phyloP scores from a whole-genome alignment of 2,888 invertebrate species.

The Embidobia sp. region DNA sequence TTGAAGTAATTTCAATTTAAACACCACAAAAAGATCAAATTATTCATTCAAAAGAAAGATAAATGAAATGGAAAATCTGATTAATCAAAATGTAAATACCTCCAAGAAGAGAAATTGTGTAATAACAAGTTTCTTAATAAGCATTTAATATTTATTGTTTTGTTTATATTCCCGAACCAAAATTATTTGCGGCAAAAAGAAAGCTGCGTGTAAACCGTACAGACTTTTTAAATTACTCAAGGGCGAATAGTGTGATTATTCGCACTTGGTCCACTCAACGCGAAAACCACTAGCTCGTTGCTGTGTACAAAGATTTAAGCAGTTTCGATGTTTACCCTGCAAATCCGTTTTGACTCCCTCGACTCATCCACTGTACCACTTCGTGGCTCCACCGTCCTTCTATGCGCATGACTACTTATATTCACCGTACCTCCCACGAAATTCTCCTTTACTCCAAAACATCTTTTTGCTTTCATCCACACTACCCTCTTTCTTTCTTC shows the following conservation, averaged over 20 bases:
- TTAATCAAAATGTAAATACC: no score
- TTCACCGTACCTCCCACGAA: background rate
- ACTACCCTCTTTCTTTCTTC: slow-evolving; percentile 90
- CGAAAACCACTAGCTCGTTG: slow-evolving; percentile 23
- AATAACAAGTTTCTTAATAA: no score
- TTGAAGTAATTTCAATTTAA: no score
- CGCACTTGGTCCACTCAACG: slow-evolving; percentile 15
- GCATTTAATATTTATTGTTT: no score
- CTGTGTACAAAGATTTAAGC: slow-evolving; percentile 22
- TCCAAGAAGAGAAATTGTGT: no score
- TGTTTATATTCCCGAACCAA: no score
- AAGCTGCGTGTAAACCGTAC: no score
- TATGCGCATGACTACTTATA: slow-evolving; percentile 24
- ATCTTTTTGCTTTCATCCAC: slow-evolving; percentile 5
- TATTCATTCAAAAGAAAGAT: no score
- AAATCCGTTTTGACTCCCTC: slow-evolving; percentile 34
- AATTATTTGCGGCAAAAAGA: no score
- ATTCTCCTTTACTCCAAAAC: slow-evolving; percentile 6
- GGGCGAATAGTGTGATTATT: slow-evolving; percentile 27
- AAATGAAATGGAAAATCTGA: no score
- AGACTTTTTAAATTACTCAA: slow-evolving; percentile 16
- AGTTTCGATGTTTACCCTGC: slow-evolving; percentile 43
- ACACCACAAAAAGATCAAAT: no score
- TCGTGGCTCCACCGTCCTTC: no score
- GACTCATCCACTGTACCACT: slow-evolving; percentile 24